Evolutionary conservation across 2,797 vertebrate genomes (phyloP).

Genomic region (Limnodromus scolopaceus): DNA sequence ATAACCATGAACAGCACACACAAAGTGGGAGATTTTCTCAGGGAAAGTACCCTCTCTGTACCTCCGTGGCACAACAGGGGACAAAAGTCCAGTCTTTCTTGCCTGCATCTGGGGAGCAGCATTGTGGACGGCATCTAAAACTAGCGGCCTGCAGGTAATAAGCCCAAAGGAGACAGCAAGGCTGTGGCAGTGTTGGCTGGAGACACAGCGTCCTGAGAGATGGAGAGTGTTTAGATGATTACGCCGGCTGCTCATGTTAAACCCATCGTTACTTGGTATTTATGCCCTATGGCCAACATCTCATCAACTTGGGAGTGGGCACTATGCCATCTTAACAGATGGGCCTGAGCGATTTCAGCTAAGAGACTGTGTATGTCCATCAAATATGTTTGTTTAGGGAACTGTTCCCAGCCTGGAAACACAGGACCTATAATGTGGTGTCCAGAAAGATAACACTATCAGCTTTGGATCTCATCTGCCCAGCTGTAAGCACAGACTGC

Average conservation of each 20-base stretch:
- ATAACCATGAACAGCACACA: not conserved
- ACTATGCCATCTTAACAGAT: slow-evolving; percentile 1
- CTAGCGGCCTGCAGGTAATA: not conserved
- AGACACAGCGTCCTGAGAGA: not conserved
- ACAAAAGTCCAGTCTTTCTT: not conserved
- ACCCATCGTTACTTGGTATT: not conserved
- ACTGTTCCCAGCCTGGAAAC: not conserved
- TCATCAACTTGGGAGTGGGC: not conserved
- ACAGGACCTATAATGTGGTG: not conserved
- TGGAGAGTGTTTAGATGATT: not conserved
- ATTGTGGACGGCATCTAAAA: not conserved
- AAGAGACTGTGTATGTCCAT: not conserved
- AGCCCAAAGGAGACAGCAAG: not conserved
- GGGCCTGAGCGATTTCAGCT: not conserved
- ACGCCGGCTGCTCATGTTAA: not conserved
- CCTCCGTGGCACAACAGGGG: rapidly evolving
- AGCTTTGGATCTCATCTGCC: not conserved
- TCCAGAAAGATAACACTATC: not conserved
- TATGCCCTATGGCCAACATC: not conserved
- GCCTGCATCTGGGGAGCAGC: not conserved
- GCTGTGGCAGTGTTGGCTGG: not conserved
- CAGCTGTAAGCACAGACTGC: not conserved
- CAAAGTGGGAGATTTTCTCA: not conserved
- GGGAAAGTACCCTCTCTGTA: not conserved
- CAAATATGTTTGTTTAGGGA: not conserved